A percentile compares a stretch with the other conserved stretches of the same genome.
Evolutionary conservation across 2,888 invertebrate genomes (phyloP).

Genomic region (Trichacis sp.): DNA sequence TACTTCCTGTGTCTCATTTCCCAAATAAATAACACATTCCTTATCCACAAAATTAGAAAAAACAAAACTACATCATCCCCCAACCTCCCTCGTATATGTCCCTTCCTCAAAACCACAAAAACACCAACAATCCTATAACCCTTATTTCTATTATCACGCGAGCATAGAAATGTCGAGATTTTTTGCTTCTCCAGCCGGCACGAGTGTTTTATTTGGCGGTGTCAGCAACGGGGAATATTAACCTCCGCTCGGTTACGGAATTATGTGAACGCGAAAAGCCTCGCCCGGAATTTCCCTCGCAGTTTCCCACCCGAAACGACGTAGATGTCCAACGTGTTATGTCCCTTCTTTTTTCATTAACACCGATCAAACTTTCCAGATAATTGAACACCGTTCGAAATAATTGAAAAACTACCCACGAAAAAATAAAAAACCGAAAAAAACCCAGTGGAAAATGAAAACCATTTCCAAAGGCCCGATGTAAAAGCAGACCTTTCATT

Average conservation of each 20-base stretch:
- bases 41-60: too few relatives aligned
- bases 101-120: not conserved
- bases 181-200: slow-evolving; percentile 13
- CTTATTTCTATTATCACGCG: slow-evolving; percentile 2
- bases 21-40: too few relatives aligned
- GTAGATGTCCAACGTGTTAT: not conserved
- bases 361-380: not conserved
- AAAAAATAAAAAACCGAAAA: not conserved
- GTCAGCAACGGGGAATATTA: slow-evolving; percentile 62
- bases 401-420: not conserved
- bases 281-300: slow-evolving; percentile 12
- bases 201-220: slow-evolving; percentile 58
- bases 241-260: slow-evolving; percentile 54
- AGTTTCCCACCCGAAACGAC: not conserved
- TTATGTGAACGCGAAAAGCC: slow-evolving; percentile 48
- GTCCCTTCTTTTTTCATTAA: not conserved
- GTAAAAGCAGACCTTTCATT: slow-evolving; percentile 37
- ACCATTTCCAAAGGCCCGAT: slow-evolving; percentile 8
- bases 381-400: not conserved
- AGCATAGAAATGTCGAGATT: slow-evolving; percentile 10
- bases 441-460: not conserved
- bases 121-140: not conserved
- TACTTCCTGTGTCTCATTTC: too few relatives aligned
- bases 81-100: not conserved
- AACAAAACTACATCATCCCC: too few relatives aligned